A percentile compares a stretch with the other conserved stretches of the same genome.
Evolutionary conservation across 2,888 invertebrate species (phyloP).

Genomic region (Podotricha telesiphe): DNA sequence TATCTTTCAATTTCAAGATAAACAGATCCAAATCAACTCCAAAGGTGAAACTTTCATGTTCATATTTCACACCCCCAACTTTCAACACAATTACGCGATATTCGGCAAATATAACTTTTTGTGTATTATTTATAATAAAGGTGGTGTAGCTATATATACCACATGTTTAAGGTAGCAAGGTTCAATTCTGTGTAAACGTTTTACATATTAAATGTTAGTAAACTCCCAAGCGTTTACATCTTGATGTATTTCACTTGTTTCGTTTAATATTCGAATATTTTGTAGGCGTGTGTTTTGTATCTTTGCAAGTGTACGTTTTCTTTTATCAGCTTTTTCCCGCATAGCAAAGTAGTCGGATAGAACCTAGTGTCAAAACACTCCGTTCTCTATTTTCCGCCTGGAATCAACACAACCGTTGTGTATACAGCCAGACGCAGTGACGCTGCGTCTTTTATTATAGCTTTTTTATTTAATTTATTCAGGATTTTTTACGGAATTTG

Average conservation of each 20-base stretch:
- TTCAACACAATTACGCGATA: conserved; percentile 28
- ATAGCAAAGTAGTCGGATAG: no score
- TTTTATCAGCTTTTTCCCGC: no score
- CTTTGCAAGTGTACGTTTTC: background rate
- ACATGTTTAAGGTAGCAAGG: background rate
- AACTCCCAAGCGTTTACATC: conserved; percentile 4
- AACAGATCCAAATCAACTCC: no score
- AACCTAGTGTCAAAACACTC: no score
- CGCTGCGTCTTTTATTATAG: no score
- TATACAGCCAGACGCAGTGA: no score
- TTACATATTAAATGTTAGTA: conserved; percentile 12
- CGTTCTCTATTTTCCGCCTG: no score
- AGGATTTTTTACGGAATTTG: no score
- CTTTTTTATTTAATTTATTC: no score
- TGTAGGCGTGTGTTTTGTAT: background rate
- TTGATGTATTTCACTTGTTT: conserved; percentile 17
- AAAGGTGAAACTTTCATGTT: conserved; percentile 15
- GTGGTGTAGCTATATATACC: background rate
- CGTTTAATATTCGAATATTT: conserved; percentile 12
- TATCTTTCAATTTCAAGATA: no score
- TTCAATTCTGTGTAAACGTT: background rate
- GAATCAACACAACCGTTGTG: no score
- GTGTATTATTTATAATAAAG: conserved; percentile 4
- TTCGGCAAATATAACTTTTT: conserved; percentile 17
- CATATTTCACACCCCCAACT: conserved; percentile 20